Conservation (phyloP, 2,797 vertebrate genomes). For the Sebastes steindachneri region DNA sequence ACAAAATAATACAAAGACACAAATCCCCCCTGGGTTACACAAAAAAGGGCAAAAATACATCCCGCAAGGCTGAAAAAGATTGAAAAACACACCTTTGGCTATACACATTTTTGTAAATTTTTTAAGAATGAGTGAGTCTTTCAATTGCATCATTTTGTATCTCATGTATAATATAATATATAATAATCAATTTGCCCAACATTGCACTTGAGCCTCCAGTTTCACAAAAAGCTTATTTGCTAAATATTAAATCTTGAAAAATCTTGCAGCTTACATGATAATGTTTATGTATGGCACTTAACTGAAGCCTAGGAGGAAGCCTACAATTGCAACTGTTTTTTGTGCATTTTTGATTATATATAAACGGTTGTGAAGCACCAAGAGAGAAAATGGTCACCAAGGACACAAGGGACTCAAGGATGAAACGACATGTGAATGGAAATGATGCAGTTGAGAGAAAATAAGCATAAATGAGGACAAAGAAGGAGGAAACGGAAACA, state of each 20-base stretch:
- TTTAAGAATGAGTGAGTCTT: too few relatives aligned
- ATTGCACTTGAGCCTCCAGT: too few relatives aligned
- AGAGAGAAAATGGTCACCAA: neutral
- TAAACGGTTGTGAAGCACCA: neutral
- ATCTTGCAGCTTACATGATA: neutral
- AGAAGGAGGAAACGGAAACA: neutral
- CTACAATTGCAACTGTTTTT: neutral
- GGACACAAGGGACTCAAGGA: neutral
- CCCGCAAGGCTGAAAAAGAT: too few relatives aligned
- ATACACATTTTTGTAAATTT: accelerated
- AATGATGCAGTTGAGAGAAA: neutral
- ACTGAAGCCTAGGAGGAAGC: neutral
- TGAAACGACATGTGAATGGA: neutral
- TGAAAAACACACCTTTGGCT: too few relatives aligned
- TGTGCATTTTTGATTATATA: neutral
- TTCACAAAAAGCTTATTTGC: too few relatives aligned
- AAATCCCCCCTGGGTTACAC: too few relatives aligned
- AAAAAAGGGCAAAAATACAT: too few relatives aligned
- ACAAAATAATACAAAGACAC: neutral
- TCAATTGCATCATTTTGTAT: too few relatives aligned
- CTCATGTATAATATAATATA: too few relatives aligned
- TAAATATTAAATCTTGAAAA: neutral
- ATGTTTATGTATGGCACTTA: neutral
- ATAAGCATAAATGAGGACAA: neutral
- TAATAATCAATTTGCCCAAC: too few relatives aligned